phyloP scores from a whole-genome alignment of 2,113 vertebrate genomes.

The Excalfactoria chinensis region DNA sequence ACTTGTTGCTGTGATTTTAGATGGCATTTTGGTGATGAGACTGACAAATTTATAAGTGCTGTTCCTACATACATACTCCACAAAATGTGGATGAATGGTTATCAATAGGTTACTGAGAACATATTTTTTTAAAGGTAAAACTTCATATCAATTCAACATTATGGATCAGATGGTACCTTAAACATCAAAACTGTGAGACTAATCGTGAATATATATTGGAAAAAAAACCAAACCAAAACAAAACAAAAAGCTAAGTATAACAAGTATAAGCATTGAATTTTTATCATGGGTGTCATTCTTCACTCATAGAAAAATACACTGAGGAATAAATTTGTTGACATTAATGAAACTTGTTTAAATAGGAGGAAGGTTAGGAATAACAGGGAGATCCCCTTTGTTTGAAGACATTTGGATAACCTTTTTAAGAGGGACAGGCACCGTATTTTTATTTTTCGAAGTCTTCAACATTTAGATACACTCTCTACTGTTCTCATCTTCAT shows the following conservation, averaged over 20 bases:
- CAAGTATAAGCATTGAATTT: neutral
- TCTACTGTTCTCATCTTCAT: neutral
- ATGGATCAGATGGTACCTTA: neutral
- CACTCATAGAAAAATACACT: neutral
- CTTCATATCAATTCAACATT: neutral
- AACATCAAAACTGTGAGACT: neutral
- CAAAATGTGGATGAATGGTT: neutral
- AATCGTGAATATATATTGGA: neutral
- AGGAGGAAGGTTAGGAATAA: neutral
- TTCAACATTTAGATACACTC: neutral
- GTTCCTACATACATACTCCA: neutral
- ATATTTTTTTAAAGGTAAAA: neutral
- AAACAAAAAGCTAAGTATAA: neutral
- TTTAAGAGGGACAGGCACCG: neutral
- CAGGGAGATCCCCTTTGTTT: neutral
- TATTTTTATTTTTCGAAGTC: neutral
- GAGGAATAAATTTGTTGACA: neutral
- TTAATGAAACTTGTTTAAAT: neutral
- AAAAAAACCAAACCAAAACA: neutral
- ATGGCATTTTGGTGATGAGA: neutral
- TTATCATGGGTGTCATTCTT: neutral
- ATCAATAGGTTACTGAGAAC: neutral
- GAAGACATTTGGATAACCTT: neutral
- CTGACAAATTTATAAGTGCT: neutral
- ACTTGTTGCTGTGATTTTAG: constrained; percentile 5